A percentile compares a stretch with the other conserved stretches of the same genome.
Evolutionary conservation across 2,113 vertebrate species (phyloP).

Genomic region (Trachemys scripta): DNA sequence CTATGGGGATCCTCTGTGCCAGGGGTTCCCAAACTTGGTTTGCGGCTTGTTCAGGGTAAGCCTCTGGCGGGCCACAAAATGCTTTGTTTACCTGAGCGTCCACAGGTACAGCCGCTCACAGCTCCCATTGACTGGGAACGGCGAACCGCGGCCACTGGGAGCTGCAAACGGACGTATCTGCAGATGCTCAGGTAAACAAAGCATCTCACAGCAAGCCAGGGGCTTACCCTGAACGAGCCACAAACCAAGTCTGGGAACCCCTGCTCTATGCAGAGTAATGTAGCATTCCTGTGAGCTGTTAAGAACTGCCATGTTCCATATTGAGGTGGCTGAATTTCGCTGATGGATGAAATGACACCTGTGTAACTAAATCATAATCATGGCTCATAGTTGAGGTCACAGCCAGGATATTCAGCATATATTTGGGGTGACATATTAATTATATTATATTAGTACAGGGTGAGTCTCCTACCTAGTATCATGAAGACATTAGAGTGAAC

Average conservation of each 20-base stretch:
- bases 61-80: too few species aligned
- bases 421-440: constrained; percentile 54
- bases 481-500: constrained; percentile 54
- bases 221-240: too few species aligned
- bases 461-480: constrained; percentile 52
- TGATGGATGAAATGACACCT: background rate
- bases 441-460: constrained; percentile 41
- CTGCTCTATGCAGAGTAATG: background rate
- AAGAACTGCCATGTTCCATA: background rate
- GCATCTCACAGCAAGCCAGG: too few species aligned
- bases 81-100: too few species aligned
- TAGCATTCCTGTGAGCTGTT: background rate
- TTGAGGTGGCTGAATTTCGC: background rate
- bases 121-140: too few species aligned
- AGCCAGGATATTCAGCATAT: constrained; percentile 12
- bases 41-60: too few species aligned
- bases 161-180: too few species aligned
- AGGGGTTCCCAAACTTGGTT: too few species aligned
- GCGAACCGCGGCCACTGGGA: too few species aligned
- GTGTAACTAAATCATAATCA: background rate
- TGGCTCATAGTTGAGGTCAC: constrained; percentile 32
- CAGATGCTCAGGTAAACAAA: too few species aligned
- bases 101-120: too few species aligned
- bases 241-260: too few species aligned
- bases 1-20: background rate